Evolutionary conservation across 2,113 vertebrate genomes (phyloP), one percentile per base, ranked within the genome.

Genomic region (Saccopteryx leptura): DNA sequence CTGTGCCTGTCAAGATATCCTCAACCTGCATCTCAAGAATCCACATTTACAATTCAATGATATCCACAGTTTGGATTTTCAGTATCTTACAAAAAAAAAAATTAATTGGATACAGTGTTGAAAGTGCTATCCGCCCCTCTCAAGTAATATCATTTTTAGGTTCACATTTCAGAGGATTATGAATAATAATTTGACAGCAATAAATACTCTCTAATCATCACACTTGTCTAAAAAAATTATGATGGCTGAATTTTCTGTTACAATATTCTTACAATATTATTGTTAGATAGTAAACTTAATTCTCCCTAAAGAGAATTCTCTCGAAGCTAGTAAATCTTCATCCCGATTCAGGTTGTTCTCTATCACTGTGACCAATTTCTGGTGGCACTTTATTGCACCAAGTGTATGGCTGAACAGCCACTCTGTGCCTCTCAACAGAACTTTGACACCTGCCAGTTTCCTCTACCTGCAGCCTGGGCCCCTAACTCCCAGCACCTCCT

Each of bases 171-270:
- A 95, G 54, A 83, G 61, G 71, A 90, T 65, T 83, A 54, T 96
- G 95, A 97, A 96, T 96, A 96, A 96, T 95, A 96, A 97, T 92
- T 75, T 96, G 95, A 97, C 95, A 97, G 90, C 65, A 87, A 76
- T 95, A 96, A 96, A 95, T 56, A 90, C 80, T 91, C 87, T 74
- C 56, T 96, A 92, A 92, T 92, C 88, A 92, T 92, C 88, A 85
- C 54, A 90, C 90, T 80, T 95, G 88, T 95, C 94, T 93, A 75
- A 69, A 88, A 69, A 97, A 87, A 87, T 87, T 72, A 65, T 2
- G 48, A 71, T n/a, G 69, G 74, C 7, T 65, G 52, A 86, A 66
- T 84, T 33, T 9, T 31, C 90, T 7, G 52, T 48, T 68, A 66
- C 56, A 63, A 72, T 1, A 9, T 72, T 81, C 92, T 93, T 90